Conservation (phyloP, 2,888 invertebrate genomes). For the Ceratothoa steindachneri region DNA sequence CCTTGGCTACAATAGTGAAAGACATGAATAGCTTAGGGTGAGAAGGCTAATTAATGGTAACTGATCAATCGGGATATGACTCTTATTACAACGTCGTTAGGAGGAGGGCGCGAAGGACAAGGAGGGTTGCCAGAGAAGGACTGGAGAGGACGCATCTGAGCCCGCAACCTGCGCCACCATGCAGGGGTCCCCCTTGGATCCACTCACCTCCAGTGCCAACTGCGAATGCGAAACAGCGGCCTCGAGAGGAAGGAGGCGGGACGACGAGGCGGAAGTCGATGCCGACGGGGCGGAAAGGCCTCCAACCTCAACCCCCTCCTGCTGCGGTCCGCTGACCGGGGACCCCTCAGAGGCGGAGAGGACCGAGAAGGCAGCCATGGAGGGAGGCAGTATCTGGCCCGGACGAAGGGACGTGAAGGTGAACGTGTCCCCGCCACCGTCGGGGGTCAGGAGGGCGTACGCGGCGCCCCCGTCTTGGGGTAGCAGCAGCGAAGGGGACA, state of each 20-base stretch:
- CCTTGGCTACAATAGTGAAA: neutral
- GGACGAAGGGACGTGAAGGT: neutral
- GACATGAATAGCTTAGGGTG: neutral
- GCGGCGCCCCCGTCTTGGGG: neutral
- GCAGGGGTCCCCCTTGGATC: neutral
- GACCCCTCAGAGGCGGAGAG: neutral
- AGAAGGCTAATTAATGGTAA: neutral
- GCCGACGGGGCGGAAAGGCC: too few species aligned
- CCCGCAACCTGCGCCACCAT: neutral
- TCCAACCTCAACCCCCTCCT: too few species aligned
- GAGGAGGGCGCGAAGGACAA: neutral
- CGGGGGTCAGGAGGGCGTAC: neutral
- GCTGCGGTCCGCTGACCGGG: neutral
- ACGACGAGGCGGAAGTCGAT: neutral
- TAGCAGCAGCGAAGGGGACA: neutral
- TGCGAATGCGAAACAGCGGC: neutral
- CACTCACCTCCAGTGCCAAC: neutral
- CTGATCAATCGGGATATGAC: neutral
- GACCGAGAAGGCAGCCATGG: neutral
- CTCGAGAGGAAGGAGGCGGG: neutral
- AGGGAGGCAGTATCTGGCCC: neutral
- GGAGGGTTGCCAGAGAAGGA: neutral
- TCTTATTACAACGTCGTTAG: too few species aligned
- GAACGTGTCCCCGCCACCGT: neutral
- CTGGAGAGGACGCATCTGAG: neutral